Evolutionary conservation across 1,140 invertebrate genomes (phyloP).

Genomic region (Bombus pyrosoma): DNA sequence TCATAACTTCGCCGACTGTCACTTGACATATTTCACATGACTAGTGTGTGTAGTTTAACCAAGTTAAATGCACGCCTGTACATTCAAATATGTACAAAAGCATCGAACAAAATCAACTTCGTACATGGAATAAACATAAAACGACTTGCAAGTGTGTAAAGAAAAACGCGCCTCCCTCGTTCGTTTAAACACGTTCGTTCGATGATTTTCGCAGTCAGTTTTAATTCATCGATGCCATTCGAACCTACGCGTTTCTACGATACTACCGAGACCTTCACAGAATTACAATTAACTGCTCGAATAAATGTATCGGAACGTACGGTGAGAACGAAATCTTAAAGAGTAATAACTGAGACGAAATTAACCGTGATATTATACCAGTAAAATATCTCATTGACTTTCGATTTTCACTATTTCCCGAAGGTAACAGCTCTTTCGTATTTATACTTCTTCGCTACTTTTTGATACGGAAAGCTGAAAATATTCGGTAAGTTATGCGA

Average conservation of each 20-base stretch:
- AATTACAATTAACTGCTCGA: not conserved
- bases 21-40: not conserved
- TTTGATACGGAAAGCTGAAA: too few relatives aligned
- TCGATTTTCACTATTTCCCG: not conserved
- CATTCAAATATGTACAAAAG: not conserved
- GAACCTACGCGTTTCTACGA: too few relatives aligned
- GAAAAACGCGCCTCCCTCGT: not conserved
- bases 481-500: too few relatives aligned
- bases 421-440: not conserved
- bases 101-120: not conserved
- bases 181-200: not conserved
- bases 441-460: not conserved
- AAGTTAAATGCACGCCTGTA: not conserved
- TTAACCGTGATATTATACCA: not conserved
- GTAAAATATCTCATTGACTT: not conserved
- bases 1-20: not conserved
- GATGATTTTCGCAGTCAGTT: not conserved
- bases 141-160: not conserved
- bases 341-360: not conserved
- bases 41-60: not conserved
- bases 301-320: not conserved
- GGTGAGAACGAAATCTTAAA: not conserved
- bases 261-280: not conserved
- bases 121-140: not conserved
- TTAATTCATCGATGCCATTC: conserved; percentile 1